Evolutionary conservation across 2,888 invertebrate species (phyloP).

Genomic region (Thyatira batis): DNA sequence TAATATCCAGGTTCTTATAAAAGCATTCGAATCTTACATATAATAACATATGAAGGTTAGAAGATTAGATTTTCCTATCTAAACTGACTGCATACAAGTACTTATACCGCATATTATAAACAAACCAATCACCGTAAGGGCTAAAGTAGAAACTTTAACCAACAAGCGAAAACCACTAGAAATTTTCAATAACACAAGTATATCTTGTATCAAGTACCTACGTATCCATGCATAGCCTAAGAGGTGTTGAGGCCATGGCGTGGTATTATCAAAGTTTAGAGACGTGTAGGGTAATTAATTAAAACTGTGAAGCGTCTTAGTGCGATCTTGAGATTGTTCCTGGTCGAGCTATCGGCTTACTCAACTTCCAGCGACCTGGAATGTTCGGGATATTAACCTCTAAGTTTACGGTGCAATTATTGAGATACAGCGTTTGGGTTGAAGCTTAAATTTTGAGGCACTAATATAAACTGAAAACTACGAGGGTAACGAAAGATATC

Average conservation of each 20-base stretch:
- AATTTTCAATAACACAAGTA: background rate
- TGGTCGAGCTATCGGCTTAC: conserved; percentile 57
- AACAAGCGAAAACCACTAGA: background rate
- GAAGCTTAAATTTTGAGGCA: background rate
- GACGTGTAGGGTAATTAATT: conserved; percentile 43
- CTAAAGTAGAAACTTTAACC: too few relatives aligned
- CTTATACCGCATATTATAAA: too few relatives aligned
- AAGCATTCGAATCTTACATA: too few relatives aligned
- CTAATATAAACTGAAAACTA: too few relatives aligned
- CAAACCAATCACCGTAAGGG: too few relatives aligned
- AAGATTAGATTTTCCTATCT: too few relatives aligned
- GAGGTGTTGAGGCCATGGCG: background rate
- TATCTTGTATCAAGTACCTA: background rate
- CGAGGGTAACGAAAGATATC: too few relatives aligned
- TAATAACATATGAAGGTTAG: too few relatives aligned
- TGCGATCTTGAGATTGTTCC: conserved; percentile 64
- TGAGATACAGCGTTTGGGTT: background rate
- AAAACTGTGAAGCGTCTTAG: conserved; percentile 50
- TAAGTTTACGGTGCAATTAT: conserved; percentile 10
- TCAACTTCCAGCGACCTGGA: conserved; percentile 60
- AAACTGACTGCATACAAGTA: too few relatives aligned
- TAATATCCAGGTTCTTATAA: too few relatives aligned
- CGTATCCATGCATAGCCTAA: background rate
- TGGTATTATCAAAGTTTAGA: conserved; percentile 3
- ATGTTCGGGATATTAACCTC: conserved; percentile 62